Base-by-base conservation (phyloP, 23 tunicate genomes). In the Ciona savignyi region DNA sequence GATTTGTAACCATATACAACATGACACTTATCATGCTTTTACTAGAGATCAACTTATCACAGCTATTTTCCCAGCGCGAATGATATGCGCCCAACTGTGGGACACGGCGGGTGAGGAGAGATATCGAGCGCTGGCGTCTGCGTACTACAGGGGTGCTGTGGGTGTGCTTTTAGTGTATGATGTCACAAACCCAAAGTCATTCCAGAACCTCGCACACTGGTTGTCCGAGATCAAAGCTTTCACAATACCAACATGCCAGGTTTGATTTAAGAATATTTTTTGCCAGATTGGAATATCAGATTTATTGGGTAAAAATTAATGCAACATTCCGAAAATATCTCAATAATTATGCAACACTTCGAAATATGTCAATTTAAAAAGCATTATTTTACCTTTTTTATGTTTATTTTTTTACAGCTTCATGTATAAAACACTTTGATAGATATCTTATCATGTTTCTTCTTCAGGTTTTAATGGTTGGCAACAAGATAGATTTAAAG, bases 31-130 rank as follows among this genome's bases (percentile, higher is more conserved):
- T n/a, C n/a, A n/a, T n/a, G n/a, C n/a, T n/a, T n/a, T n/a, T n/a
- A n/a, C n/a, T n/a, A n/a, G n/a, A n/a, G n/a, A n/a, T 65, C n/a
- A 63, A 9, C 24, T 63, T 63, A 22, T 4, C 67, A n/a, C n/a
- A n/a, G n/a, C n/a, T n/a, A n/a, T n/a, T n/a, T n/a, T n/a, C n/a
- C n/a, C 34, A 85, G 91, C 23, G 31, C 78, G 78, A 30, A 67
- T 56, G n/a, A 79, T 91, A 25, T 91, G 97, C 66, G 78, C 85
- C 3, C 97, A 91, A 70, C 49, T 91, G 23, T 91, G 97, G 97
- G 97, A 91, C 74, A 91, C 97, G 15, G 97, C 97, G 9, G 97
- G 97, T 1, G 91, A 91, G 60, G 97, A 91, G 62, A 81, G 97
- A 60, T 91, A 91, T 74, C 67, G 97, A 31, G 97, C 97, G 0